Conservation (phyloP, 2,113 vertebrate genomes). For the Prolemur simus region DNA sequence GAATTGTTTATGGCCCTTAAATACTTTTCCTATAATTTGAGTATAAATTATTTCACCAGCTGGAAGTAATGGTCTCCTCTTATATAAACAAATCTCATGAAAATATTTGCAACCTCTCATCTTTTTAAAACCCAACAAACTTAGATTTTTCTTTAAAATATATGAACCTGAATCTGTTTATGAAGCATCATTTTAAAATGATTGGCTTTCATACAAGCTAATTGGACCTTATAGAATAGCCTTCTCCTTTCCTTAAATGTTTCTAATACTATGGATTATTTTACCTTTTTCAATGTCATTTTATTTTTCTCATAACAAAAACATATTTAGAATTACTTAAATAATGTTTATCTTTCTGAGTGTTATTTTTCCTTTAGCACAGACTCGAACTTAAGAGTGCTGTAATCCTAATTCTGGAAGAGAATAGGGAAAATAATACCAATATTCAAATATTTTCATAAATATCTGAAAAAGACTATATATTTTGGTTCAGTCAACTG, state of each 20-base stretch:
- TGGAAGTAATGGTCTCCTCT: too few relatives aligned
- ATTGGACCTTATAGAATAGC: neutral
- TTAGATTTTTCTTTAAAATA: neutral
- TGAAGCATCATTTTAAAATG: neutral
- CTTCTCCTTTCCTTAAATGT: neutral
- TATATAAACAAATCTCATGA: too few relatives aligned
- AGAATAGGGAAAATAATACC: neutral
- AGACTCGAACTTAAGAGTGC: neutral
- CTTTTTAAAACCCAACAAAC: neutral
- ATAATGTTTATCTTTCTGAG: neutral
- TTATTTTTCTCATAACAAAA: neutral
- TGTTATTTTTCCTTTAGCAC: neutral
- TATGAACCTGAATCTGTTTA: neutral
- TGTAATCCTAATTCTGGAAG: neutral
- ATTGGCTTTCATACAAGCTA: neutral
- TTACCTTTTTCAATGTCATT: neutral
- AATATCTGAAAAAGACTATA: neutral
- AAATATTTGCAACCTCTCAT: too few relatives aligned
- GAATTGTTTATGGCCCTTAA: too few relatives aligned
- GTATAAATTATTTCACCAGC: too few relatives aligned
- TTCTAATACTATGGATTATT: neutral
- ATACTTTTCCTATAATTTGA: too few relatives aligned
- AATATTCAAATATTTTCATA: conserved; percentile 2
- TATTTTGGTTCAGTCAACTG: neutral
- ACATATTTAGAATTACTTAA: neutral